phyloP scores from a whole-genome alignment of 2,797 vertebrate genomes.

The Chaenodraco wilsoni region DNA sequence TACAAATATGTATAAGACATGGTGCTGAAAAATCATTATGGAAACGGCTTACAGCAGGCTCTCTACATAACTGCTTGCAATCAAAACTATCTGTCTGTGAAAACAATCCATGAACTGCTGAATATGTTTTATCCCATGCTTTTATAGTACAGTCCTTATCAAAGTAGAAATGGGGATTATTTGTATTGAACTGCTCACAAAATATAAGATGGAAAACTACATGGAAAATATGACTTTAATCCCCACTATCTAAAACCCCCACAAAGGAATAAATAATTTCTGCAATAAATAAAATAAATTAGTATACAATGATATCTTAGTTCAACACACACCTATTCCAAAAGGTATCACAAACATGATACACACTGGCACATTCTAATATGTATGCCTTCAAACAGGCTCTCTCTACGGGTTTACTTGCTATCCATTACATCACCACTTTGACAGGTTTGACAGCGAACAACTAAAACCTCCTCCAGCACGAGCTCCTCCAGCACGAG shows the following conservation, averaged over 20 bases:
- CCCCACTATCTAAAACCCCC: conserved; percentile 42
- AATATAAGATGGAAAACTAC: conserved; percentile 78
- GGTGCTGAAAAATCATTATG: conserved; percentile 60
- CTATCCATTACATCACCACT: conserved; percentile 77
- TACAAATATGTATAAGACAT: conserved; percentile 67
- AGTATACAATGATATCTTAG: conserved; percentile 68
- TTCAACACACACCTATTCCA: conserved; percentile 72
- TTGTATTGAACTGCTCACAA: conserved; percentile 63
- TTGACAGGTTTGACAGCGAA: conserved; percentile 76
- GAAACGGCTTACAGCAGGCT: conserved; percentile 54
- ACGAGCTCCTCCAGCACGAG: conserved; percentile 5
- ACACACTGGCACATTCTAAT: conserved; percentile 78
- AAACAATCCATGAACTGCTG: conserved; percentile 59
- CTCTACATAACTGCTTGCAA: conserved; percentile 59
- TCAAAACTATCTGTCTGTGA: conserved; percentile 56
- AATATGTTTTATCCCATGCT: conserved; percentile 72
- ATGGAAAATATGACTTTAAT: conserved; percentile 60
- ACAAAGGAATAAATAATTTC: conserved; percentile 69
- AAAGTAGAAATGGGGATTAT: conserved; percentile 73
- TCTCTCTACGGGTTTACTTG: conserved; percentile 67
- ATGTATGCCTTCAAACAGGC: conserved; percentile 64
- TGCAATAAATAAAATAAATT: conserved; percentile 71
- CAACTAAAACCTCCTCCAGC: conserved; percentile 63
- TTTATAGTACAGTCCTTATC: conserved; percentile 76
- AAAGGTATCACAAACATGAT: conserved; percentile 80